Base-by-base conservation (phyloP, 2,797 vertebrate species). In the Anguilla obscura region DNA sequence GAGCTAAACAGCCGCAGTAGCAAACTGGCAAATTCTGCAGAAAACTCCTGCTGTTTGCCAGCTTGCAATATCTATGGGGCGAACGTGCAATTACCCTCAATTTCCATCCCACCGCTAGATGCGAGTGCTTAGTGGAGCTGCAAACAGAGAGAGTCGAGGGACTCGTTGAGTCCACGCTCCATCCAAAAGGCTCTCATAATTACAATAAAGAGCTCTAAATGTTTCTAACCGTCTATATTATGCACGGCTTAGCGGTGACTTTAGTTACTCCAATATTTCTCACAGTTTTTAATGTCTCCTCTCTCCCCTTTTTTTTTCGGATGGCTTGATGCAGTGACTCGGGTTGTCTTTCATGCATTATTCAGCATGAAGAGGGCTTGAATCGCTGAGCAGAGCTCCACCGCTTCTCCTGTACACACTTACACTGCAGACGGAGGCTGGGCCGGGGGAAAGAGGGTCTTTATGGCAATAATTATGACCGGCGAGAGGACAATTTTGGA, bases 81-180 rank as follows among this genome's bases (percentile, higher is more conserved):
- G 92, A 95, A 94, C 94, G 94, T 94, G 94, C 93, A 93, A 95
- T 95, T 95, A 94, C 92, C 93, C 93, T 92, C 94, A 92, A 95
- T 95, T 94, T 94, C 92, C 90, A 92, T 92, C 90, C 93, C 85
- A 85, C 90, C 89, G 93, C 93, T 93, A 94, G 94, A 93, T 93
- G 93, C 95, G 94, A 92, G 92, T 93, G 93, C 91, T 92, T 90
- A 94, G 92, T 86, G 86, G 91, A 92, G 92, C 91, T 91, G 92
- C 88, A 93, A 93, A 94, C 90, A 89, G 90, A 92, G 90, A 89
- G 91, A 91, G 93, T 93, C 93, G 91, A 91, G 92, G 91, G 89
- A 85, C 87, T 88, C 85, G 91, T 92, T 93, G 92, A 89, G 30
- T 90, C 87, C 89, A 89, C 92, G 92, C 93, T 94, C 88, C 92